Conservation (phyloP, 2,797 vertebrate species). For the Cercopithecus mitis region DNA sequence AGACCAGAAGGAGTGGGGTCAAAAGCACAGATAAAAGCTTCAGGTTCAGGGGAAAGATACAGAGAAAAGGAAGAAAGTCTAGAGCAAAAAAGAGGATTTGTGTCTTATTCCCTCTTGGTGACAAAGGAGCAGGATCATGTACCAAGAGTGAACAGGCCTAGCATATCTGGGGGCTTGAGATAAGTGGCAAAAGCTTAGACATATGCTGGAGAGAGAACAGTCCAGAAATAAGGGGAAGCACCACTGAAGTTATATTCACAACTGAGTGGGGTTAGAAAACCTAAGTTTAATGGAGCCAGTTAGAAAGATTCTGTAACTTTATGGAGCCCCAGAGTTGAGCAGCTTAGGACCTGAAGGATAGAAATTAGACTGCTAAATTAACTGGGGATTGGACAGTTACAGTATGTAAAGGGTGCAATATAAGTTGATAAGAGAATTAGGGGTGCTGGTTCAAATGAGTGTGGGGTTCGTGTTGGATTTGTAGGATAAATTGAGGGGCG, state of each 20-base stretch:
- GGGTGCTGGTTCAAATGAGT: not conserved
- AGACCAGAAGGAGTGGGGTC: not conserved
- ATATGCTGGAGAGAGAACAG: not conserved
- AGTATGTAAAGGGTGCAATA: not conserved
- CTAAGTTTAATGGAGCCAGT: not conserved
- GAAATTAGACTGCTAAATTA: not conserved
- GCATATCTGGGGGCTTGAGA: not conserved
- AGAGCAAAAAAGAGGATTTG: not conserved
- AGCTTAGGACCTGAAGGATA: not conserved
- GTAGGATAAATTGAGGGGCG: not conserved
- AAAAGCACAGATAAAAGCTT: not conserved
- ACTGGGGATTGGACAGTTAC: not conserved
- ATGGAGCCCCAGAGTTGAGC: not conserved
- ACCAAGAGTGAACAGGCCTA: not conserved
- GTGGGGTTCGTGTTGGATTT: not conserved
- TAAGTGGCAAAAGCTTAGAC: not conserved
- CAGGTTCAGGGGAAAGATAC: not conserved
- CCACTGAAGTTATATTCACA: not conserved
- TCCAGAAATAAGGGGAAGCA: not conserved
- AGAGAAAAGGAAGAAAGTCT: not conserved
- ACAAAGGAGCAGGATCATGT: not conserved
- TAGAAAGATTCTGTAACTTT: not conserved
- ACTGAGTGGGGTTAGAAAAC: not conserved
- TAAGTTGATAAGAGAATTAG: not conserved
- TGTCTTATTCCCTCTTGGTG: not conserved